Evolutionary conservation across 2,113 vertebrate species (phyloP), one percentile per base, ranked within the genome.

Genomic region (Meles meles): DNA sequence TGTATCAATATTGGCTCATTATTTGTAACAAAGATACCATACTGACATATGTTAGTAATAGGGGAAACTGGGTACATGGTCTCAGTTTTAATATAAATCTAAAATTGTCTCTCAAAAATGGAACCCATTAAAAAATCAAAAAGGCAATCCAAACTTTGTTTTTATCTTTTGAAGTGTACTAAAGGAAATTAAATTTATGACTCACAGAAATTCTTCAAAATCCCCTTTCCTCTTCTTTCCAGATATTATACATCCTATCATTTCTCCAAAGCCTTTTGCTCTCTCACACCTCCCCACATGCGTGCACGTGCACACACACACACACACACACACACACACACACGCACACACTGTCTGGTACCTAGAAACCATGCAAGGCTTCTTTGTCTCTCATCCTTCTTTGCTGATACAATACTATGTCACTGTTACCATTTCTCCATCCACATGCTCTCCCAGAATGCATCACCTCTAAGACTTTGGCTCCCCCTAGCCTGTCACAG

Each of bases 101-200:
- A 59, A 84, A 67, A 52, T 25, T 42, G 31, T n/a, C n/a, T 74
- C 31, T 83, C 49, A 88, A 80, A 82, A 88, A 69, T 27, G 23
- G 67, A 69, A 15, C 31, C 14, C 79, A 27, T 49, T 79, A 69
- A 57, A 67, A 94, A 23, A 7, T 55, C 6, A 25, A 71, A 93
- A 84, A 93, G 42, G 31, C n/a, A 88, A 59, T n/a, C 39, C 18
- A 80, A 77, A 69, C 44, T 86, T 72, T 74, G 82, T 47, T 88
- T 93, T 93, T 5, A 67, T 84, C n/a, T 81, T 80, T 93, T 74
- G n/a, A 92, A 76, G 29, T 69, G 14, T 61, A 76, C 44, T 69
- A 90, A 57, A 76, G 18, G 25, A 94, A 90, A 63, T 93, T 61
- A 87, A 89, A 87, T 44, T 14, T 59, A 42, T 89, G 21, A 57